Base-by-base conservation (phyloP, 2,888 invertebrate genomes). In the Automeris io region DNA sequence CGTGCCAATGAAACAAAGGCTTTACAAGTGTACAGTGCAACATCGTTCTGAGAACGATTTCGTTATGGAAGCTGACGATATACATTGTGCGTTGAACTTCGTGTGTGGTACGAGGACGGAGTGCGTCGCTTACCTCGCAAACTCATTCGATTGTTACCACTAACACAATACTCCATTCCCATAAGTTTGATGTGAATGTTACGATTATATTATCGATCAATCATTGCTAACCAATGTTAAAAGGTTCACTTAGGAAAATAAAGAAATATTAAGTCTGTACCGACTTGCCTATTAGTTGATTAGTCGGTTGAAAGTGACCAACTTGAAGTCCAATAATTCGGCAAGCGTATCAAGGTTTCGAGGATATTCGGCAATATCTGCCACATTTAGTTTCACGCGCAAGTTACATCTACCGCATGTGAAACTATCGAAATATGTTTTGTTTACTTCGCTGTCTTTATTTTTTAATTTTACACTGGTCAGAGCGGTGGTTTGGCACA, bases 151-250 rank as follows among this genome's bases (percentile, higher is more conserved):
- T 40, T 40, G 40, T 40, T 40, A 25, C 21, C 5, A 16, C 40
- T 26, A 40, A 40, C 25, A 40, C 40, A 40, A 40, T 40, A 33
- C 40, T 18, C 36, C 31, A 40, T 40, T 36, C 36, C 31, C 19
- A 18, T 39, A 32, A 26, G 18, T 33, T 39, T 39, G 39, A 39
- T 18, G 39, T 29, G 34, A 26, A 33, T 34, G 25, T 33, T 39
- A 39, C 25, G 38, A 25, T 29, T 25, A 33, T 38, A 19, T 37
- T 32, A 33, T 26, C 26, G 29, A 35, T 22, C 39, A 39, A 22
- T 34, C 34, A 39, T 34, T 21, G 26, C 12, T 29, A 29, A 29
- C 16, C n/a, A 29, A n/a, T 16, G 29, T 29, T 16, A n/a, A 29
- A 29, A 29, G 29, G 29, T 29, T 29, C 29, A 29, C 16, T 29